phyloP scores from a whole-genome alignment of 1,140 invertebrate species.

The Leptopilina boulardi region DNA sequence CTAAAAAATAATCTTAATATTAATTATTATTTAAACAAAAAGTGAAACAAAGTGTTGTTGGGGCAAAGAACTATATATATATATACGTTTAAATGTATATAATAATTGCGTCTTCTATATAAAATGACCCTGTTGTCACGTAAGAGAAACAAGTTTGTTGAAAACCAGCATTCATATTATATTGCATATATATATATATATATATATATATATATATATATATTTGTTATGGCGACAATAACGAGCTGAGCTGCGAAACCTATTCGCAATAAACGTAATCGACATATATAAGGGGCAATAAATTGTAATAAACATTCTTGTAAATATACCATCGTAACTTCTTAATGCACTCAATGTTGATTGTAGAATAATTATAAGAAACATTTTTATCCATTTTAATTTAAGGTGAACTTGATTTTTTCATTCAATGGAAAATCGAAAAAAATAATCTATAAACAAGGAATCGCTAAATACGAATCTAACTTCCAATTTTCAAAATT shows the following conservation, averaged over 20 bases:
- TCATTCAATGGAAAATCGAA: too few species aligned
- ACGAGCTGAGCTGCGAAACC: neutral
- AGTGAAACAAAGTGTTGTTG: neutral
- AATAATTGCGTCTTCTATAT: neutral
- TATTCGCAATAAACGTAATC: slow-evolving; percentile 14
- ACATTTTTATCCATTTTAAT: neutral
- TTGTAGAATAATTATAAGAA: neutral
- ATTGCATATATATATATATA: too few species aligned
- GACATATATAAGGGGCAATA: neutral
- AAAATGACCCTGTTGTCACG: neutral
- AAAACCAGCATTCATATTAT: neutral
- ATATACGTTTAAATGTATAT: too few species aligned
- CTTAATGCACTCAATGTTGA: slow-evolving; percentile 1
- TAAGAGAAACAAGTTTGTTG: slow-evolving; percentile 14
- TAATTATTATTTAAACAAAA: neutral
- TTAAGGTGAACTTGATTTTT: neutral
- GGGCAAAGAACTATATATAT: neutral
- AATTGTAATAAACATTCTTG: neutral
- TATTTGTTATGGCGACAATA: slow-evolving; percentile 5
- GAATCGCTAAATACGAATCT: too few species aligned
- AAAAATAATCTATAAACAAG: too few species aligned
- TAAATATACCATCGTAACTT: neutral
- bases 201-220: too few species aligned
- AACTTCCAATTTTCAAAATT: too few species aligned
- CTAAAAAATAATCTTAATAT: too few species aligned